Evolutionary conservation across 2,797 vertebrate species (phyloP).

Genomic region (Anguilla megastoma): DNA sequence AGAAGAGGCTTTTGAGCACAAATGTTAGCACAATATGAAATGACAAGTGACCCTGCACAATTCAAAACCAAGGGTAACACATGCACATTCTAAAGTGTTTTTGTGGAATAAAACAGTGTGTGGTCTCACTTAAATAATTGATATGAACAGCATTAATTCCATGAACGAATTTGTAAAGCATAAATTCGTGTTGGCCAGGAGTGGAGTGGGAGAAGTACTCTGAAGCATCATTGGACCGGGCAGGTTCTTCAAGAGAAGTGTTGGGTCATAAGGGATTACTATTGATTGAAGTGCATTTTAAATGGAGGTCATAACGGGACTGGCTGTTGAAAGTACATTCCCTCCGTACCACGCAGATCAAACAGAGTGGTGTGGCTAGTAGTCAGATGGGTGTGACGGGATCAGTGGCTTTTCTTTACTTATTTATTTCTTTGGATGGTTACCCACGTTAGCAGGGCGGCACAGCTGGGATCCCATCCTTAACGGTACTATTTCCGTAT

Average conservation of each 20-base stretch:
- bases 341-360: not conserved
- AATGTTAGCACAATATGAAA: not conserved
- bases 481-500: not conserved
- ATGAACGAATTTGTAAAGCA: not conserved
- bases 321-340: not conserved
- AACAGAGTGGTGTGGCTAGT: not conserved
- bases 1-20: not conserved
- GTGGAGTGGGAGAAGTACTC: not conserved
- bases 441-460: not conserved
- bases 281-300: not conserved
- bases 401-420: not conserved
- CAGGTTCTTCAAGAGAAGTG: not conserved
- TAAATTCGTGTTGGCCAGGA: not conserved
- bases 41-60: not conserved
- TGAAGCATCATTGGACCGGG: not conserved
- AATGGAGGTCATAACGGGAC: not conserved
- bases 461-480: not conserved
- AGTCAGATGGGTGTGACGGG: not conserved
- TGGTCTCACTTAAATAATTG: not conserved
- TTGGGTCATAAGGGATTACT: not conserved
- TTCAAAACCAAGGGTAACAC: not conserved
- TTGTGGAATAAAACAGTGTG: not conserved
- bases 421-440: not conserved
- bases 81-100: slow-evolving; percentile 31
- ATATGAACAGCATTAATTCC: not conserved